Evolutionary conservation across 2,888 invertebrate species (phyloP), one percentile per base, ranked within the genome.

Genomic region (Mythimna vitellina): DNA sequence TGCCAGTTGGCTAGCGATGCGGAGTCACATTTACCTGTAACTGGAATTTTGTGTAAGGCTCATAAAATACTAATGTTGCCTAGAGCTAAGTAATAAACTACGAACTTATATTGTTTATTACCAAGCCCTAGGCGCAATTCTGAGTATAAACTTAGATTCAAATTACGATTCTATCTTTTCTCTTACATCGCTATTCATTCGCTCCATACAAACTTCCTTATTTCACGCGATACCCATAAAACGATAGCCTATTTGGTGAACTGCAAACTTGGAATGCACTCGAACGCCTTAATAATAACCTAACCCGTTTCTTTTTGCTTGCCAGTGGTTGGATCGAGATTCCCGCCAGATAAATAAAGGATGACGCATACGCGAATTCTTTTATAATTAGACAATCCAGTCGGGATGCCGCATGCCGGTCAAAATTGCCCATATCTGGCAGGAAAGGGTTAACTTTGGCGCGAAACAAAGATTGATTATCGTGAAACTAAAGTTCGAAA

Each of bases 281-380:
- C 82, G 66, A 76, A 81, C 83, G 84, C 86, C 80, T 87, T 86
- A 87, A 86, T 87, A 88, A 87, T 87, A 88, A 85, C 67, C 64
- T 70, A 61, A 74, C 73, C 58, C 76, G 76, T 87, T 82, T 87
- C 86, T 86, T 88, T 87, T 78, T 80, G 70, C 57, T 72, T 72
- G 76, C 79, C 80, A 83, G 83, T 82, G 84, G 75, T 68, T 35
- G 82, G 75, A 76, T 80, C 81, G 77, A 86, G 90, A 89, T 89
- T 86, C 86, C 79, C 70, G 82, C 76, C 86, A 84, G 87, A 87
- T 89, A 87, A 86, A 87, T 89, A 87, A 88, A 89, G 84, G 83
- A 89, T 90, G 90, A 90, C 88, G 84, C 90, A 88, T 80, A 75
- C 66, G 84, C 84, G 85, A 89, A 90, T 90, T 89, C 89, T 87